Base-by-base conservation (phyloP, 2,113 vertebrate species). In the Muntiacus muntjak region DNA sequence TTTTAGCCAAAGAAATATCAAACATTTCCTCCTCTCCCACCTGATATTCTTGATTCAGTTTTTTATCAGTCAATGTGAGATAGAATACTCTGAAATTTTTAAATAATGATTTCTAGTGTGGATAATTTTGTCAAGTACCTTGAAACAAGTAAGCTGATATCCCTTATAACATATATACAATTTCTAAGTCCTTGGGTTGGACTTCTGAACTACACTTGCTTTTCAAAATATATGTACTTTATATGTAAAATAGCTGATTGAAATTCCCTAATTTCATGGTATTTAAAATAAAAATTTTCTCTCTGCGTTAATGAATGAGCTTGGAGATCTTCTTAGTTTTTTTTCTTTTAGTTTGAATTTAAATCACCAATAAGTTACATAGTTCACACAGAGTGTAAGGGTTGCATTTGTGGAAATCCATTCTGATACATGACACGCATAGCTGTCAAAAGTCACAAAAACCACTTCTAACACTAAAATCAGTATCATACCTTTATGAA, bases 361-460 rank as follows among this genome's bases (percentile, higher is more conserved):
- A 60, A 93, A n/a, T 95, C 47, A 43, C 36, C 25, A 50, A 16
- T 19, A 28, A 82, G 55, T 89, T 86, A 85, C 47, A 84, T 3
- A 85, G 64, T 78, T 97, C 67, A 85, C 47, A 84, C 7, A 78
- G 89, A 60, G n/a, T 87, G 28, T 83, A 86, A 50, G 45, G 40
- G 67, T 67, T 88, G 64, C 74, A 57, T 60, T 62, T 54, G 23
- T 87, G 62, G 74, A 45, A 89, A 43, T 93, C 67, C 28, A 36
- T 93, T 96, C 67, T 92, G 92, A 96, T n/a, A 55, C 13, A 45
- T 84, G 50, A 93, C 86, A 94, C 54, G 58, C 52, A 62, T 3
- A 89, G 52, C 54, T 97, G 86, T 82, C 92, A 76, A 96, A 98
- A 97, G 86, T 76, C 89, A 60, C 30, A 36, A 83, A 82, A 83